These are phyloP conservation scores for Emmelina monodactyla DNA, from an alignment of 2,888 invertebrate species.

Conservation along the genomic window DNA sequence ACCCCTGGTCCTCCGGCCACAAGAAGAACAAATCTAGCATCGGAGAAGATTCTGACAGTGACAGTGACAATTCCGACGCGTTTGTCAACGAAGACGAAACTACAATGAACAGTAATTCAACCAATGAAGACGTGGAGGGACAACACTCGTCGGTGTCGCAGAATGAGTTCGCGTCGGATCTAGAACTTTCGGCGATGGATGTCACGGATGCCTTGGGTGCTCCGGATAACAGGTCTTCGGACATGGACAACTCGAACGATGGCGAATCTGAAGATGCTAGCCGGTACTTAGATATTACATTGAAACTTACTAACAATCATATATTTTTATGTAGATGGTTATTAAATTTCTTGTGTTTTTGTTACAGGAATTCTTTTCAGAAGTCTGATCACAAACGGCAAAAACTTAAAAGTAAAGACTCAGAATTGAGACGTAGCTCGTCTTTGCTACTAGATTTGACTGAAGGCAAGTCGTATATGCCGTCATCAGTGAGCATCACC, in stretches of 20 bases:
- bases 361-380: conserved; percentile 64
- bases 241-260: conserved; percentile 68
- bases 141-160: conserved; percentile 52
- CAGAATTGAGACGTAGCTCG: conserved; percentile 46
- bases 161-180: conserved; percentile 68
- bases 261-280: conserved; percentile 70
- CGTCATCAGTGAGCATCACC: conserved; percentile 60
- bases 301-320: conserved; percentile 4
- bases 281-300: conserved; percentile 33
- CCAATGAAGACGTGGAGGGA: conserved; percentile 48
- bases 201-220: conserved; percentile 62
- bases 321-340: too few species aligned
- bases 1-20: conserved; percentile 64
- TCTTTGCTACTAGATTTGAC: conserved; percentile 60
- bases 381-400: conserved; percentile 67
- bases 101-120: conserved; percentile 43
- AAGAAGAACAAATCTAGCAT: conserved; percentile 69
- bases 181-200: conserved; percentile 71
- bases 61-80: conserved; percentile 57
- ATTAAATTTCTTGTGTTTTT: too few species aligned
- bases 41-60: conserved; percentile 69
- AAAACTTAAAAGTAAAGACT: conserved; percentile 67
- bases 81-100: conserved; percentile 55
- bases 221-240: conserved; percentile 56
- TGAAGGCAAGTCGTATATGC: conserved; percentile 63